Evolutionary conservation across 1,140 invertebrate species (phyloP).

Genomic region (Halotydeus destructor): DNA sequence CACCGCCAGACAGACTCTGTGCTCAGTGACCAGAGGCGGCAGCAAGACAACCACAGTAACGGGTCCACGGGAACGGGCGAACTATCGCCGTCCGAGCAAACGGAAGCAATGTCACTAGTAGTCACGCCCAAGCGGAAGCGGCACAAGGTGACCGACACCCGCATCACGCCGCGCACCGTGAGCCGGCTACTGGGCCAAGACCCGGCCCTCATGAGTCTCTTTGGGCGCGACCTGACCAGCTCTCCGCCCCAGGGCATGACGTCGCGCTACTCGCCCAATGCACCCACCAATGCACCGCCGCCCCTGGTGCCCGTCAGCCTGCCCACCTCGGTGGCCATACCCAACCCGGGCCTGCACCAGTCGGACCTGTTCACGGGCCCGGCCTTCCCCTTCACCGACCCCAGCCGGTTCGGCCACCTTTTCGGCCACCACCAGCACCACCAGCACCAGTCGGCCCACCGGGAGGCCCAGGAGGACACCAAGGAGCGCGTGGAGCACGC

Average conservation of each 20-base stretch:
- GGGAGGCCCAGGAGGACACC: slow-evolving; percentile 11
- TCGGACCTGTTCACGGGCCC: slow-evolving; percentile 57
- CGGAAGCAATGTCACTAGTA: slow-evolving; percentile 71
- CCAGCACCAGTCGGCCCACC: slow-evolving; percentile 28
- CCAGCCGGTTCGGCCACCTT: slow-evolving; percentile 13
- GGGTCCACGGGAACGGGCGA: too few relatives aligned
- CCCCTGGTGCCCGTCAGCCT: slow-evolving; percentile 64
- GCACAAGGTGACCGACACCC: slow-evolving; percentile 87
- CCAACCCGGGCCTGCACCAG: slow-evolving; percentile 82
- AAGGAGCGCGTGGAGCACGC: slow-evolving; percentile 3
- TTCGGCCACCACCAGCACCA: slow-evolving; percentile 20
- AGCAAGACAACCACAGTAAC: slow-evolving; percentile 8
- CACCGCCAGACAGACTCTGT: neutral
- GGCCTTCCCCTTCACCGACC: slow-evolving; percentile 30
- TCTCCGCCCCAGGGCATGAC: neutral
- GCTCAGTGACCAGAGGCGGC: neutral
- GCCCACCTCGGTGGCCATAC: slow-evolving; percentile 81
- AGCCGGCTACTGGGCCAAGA: slow-evolving; percentile 47
- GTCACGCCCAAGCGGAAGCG: slow-evolving; percentile 76
- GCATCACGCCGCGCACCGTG: slow-evolving; percentile 73
- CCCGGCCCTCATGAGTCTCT: slow-evolving; percentile 1
- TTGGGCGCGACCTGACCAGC: neutral
- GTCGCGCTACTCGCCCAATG: slow-evolving; percentile 2
- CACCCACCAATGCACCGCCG: slow-evolving; percentile 29
- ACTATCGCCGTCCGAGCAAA: too few relatives aligned